These are phyloP conservation scores for Amphipyra berbera DNA, from an alignment of 2,888 invertebrate genomes.

Conservation along the genomic window DNA sequence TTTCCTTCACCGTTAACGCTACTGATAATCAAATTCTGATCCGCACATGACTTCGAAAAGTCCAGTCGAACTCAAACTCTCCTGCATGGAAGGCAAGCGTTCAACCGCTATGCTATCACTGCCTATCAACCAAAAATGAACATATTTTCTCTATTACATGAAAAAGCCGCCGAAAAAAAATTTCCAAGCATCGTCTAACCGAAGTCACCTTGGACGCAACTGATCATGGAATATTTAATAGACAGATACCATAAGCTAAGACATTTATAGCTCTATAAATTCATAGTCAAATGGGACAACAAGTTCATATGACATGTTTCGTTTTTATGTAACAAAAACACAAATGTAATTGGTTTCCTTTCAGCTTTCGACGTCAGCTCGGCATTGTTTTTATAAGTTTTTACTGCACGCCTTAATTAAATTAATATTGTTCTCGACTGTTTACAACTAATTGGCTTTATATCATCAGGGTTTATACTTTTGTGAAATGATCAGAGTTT, in stretches of 20 bases:
- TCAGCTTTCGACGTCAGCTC: slow-evolving; percentile 7
- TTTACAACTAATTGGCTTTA: slow-evolving; percentile 15
- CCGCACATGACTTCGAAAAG: too few species aligned
- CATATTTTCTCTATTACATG: slow-evolving; percentile 27
- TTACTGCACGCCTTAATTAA: slow-evolving; percentile 17
- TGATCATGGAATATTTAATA: slow-evolving; percentile 35
- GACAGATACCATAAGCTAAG: slow-evolving; percentile 33
- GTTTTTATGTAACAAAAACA: slow-evolving; percentile 17
- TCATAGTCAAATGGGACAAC: slow-evolving; percentile 29
- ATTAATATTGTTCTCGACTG: neutral
- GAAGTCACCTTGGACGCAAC: slow-evolving; percentile 48
- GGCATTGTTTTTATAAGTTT: slow-evolving; percentile 2
- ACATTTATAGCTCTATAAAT: slow-evolving; percentile 50
- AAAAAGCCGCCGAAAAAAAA: slow-evolving; percentile 33
- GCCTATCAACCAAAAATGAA: too few species aligned
- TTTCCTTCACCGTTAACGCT: too few species aligned
- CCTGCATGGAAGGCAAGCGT: too few species aligned
- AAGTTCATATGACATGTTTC: slow-evolving; percentile 30
- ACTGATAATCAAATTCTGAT: too few species aligned
- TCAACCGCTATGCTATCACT: too few species aligned
- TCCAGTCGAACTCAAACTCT: too few species aligned
- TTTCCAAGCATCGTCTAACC: slow-evolving; percentile 13
- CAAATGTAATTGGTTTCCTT: slow-evolving; percentile 15
- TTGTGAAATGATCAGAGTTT: neutral
- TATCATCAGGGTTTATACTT: neutral